Conservation (phyloP, 2,888 invertebrate species). For the Oxystoma pomonae region DNA sequence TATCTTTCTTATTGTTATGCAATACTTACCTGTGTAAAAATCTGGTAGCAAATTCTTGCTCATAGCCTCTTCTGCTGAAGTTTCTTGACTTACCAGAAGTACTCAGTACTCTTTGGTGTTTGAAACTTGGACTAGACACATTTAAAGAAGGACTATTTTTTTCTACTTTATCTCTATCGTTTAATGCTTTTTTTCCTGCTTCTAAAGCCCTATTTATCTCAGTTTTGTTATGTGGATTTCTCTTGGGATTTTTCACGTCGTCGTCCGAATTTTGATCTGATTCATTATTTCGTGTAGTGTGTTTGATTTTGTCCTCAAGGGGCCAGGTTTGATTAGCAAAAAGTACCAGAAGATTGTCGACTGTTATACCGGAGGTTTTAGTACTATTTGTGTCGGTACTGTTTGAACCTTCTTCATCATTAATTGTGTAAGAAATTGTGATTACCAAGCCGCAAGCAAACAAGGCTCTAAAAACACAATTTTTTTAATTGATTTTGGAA, state of each 20-base stretch:
- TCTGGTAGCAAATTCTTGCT: conserved; percentile 65
- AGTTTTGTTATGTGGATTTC: conserved; percentile 3
- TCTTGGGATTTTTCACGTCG: not conserved
- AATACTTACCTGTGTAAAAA: conserved; percentile 31
- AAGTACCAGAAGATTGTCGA: conserved; percentile 23
- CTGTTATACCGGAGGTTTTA: conserved; percentile 15
- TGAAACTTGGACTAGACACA: conserved; percentile 59
- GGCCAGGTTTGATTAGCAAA: conserved; percentile 28
- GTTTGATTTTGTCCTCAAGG: conserved; percentile 24
- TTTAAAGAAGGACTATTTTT: conserved; percentile 49
- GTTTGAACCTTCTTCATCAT: conserved; percentile 18
- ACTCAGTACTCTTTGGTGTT: conserved; percentile 67
- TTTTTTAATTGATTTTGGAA: too few species aligned
- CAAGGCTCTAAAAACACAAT: conserved; percentile 32
- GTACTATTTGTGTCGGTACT: conserved; percentile 15
- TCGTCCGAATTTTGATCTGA: too few species aligned
- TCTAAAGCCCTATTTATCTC: conserved; percentile 25
- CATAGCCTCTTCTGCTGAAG: conserved; percentile 62
- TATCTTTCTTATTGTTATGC: too few species aligned
- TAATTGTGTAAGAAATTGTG: conserved; percentile 28
- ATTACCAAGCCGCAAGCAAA: conserved; percentile 29
- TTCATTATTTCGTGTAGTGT: too few species aligned
- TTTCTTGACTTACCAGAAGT: conserved; percentile 58
- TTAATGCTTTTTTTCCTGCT: conserved; percentile 55
- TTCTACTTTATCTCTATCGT: conserved; percentile 55